A percentile compares a stretch with the other conserved stretches of the same genome.
These are phyloP conservation scores for Leptinotarsa lineolata DNA, from an alignment of 1,140 invertebrate species.

Conservation along the genomic window DNA sequence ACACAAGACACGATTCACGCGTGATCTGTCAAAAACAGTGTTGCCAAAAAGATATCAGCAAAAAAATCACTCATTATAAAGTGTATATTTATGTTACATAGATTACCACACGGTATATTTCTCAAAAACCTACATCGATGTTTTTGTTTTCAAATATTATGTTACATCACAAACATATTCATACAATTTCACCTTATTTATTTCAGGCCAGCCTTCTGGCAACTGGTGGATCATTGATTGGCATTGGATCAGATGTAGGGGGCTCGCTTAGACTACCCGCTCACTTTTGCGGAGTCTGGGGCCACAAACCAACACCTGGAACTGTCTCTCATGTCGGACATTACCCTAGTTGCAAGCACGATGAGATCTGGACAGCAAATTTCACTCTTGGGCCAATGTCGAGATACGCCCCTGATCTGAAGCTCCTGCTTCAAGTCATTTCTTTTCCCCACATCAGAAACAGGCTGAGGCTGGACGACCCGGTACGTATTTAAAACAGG, in stretches of 20 bases:
- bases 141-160: no score
- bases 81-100: no score
- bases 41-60: no score
- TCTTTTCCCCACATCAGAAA: slow-evolving; percentile 36
- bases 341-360: slow-evolving; percentile 39
- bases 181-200: not conserved
- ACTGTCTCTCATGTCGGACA: slow-evolving; percentile 61
- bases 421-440: slow-evolving; percentile 68
- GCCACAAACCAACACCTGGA: slow-evolving; percentile 77
- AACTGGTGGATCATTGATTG: slow-evolving; percentile 75
- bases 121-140: no score
- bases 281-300: slow-evolving; percentile 84
- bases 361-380: slow-evolving; percentile 48
- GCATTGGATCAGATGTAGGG: slow-evolving; percentile 82
- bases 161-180: no score
- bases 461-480: slow-evolving; percentile 38
- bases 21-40: no score
- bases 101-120: no score
- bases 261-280: slow-evolving; percentile 84
- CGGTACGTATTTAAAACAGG: slow-evolving; percentile 26
- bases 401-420: slow-evolving; percentile 74
- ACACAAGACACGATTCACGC: no score
- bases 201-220: slow-evolving; percentile 67
- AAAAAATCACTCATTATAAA: no score
- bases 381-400: slow-evolving; percentile 80